phyloP scores from a whole-genome alignment of 2,888 invertebrate species.

The Meteorus cinctellus region DNA sequence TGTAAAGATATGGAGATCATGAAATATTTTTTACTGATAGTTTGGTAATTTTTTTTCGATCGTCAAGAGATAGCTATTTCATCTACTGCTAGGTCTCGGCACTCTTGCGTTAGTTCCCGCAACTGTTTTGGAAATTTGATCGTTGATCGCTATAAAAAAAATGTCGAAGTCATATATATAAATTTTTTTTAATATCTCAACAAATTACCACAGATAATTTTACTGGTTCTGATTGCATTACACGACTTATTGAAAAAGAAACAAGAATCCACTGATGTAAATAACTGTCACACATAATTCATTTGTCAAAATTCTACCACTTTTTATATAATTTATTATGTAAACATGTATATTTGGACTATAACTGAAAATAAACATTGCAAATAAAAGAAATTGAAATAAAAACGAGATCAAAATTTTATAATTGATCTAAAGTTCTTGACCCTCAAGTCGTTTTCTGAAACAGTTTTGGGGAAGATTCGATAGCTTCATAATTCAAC shows the following conservation, averaged over 20 bases:
- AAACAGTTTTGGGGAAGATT: constrained; percentile 72
- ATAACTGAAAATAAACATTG: constrained; percentile 71
- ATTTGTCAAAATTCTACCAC: constrained; percentile 71
- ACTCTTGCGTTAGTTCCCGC: constrained; percentile 70
- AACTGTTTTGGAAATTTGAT: constrained; percentile 70
- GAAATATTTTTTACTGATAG: not conserved
- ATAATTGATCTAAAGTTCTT: constrained; percentile 54
- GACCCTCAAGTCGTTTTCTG: constrained; percentile 64
- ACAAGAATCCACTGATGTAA: constrained; percentile 67
- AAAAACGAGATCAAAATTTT: constrained; percentile 51
- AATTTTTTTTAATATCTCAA: constrained; percentile 32
- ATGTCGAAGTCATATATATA: constrained; percentile 54
- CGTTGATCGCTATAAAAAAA: constrained; percentile 55
- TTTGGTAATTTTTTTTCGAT: constrained; percentile 13
- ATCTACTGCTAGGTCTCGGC: constrained; percentile 55
- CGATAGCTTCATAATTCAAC: constrained; percentile 47
- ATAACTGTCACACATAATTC: constrained; percentile 67
- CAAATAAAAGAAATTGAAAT: constrained; percentile 59
- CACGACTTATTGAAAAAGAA: constrained; percentile 29
- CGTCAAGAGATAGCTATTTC: constrained; percentile 37
- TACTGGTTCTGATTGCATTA: constrained; percentile 41
- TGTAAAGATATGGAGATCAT: not conserved
- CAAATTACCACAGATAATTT: constrained; percentile 17
- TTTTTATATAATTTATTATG: constrained; percentile 72
- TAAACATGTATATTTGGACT: constrained; percentile 73